Evolutionary conservation across 37 sponge, comb jelly and placozoan genomes (phyloP), one percentile per base, ranked within the genome.

Genomic region (Chondrilla cf. caribensis): DNA sequence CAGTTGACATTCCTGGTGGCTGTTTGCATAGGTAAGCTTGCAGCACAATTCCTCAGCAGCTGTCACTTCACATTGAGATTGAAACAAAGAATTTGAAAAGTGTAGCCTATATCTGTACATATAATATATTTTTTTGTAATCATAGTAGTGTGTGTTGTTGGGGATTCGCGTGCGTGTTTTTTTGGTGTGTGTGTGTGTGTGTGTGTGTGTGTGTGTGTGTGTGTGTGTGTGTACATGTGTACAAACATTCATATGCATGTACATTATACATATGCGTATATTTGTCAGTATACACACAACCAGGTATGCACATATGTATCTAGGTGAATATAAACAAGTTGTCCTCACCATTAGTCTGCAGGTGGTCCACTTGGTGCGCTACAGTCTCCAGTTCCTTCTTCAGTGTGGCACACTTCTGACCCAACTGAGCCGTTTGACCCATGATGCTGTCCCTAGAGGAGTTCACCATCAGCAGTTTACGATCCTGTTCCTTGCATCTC

Each of bases 1-100:
- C 57, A 88, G 14, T 25, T 70, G 60, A 78, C 92, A 92, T 40
- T 70, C 58, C 80, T 88, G 89, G 43, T 92, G 92, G 28, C 41
- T 35, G 60, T 92, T 88, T 42, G 78, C 70, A 42, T 85, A 80
- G 54, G 55, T 22, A 43, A 92, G 86, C 66, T 88, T 88, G 54
- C 43, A 36, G 38, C 85, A 84, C 66, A 88, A 15, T 35, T 60
- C 67, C 32, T 57, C 55, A 5, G 89, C 89, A 40, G 67, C 66
- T 33, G 81, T 72, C 33, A 88, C 89, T 88, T 37, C 3, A 41
- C n/a, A n/a, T n/a, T n/a, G n/a, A n/a, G 60, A 43, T n/a, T n/a
- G n/a, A 40, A 64, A 76, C 15, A 39, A 42, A 58, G 2, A 65
- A 3, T 60, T 9, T 18, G 38, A 37, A 4, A 66, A 19, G n/a